Base-by-base conservation (phyloP, 2,888 invertebrate genomes). In the Scaeva pyrastri region DNA sequence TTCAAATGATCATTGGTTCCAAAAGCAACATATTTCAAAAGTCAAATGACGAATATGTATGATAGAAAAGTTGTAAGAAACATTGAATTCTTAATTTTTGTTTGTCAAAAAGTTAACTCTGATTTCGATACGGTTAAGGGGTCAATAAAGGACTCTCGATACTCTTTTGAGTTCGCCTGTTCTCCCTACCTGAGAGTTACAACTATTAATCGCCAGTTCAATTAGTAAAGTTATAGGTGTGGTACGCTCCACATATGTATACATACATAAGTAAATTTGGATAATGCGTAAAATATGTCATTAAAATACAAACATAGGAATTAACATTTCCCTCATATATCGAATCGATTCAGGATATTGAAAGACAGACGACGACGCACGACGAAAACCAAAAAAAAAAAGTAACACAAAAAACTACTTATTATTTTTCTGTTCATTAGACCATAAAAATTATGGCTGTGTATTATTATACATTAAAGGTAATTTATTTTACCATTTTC, bases 401-500 rank as follows among this genome's bases (percentile, higher is more conserved):
- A 39, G 21, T 41, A 41, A 36, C 56, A 26, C 5, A 58, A 10
- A 60, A 41, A 14, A 21, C 39, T 41, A 60, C 41, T 41, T 41
- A 60, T n/a, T 19, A 36, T 39, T 12, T 39, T 41, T 60, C n/a
- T 12, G 41, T 14, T 60, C 60, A 21, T 21, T 41, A 41, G 19
- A 36, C 56, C 56, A 31, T 31, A n/a, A 1, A 31, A 31, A 43
- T 16, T 48, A 21, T 19, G 2, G 11, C 11, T 19, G 16, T 10
- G 16, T 45, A 8, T 48, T 16, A 16, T 21, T 21, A 21, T 52
- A 26, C 23, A 52, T 52, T 52, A 52, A n/a, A 52, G 23, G 23
- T 52, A 52, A 39, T 58, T 60, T 60, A 12, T 60, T 60, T 60
- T 39, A 60, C 39, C 58, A 39, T 21, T 39, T 60, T 19, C 21